Evolutionary conservation across 1,140 invertebrate genomes (phyloP).

Genomic region (Trichogramma pretiosum): DNA sequence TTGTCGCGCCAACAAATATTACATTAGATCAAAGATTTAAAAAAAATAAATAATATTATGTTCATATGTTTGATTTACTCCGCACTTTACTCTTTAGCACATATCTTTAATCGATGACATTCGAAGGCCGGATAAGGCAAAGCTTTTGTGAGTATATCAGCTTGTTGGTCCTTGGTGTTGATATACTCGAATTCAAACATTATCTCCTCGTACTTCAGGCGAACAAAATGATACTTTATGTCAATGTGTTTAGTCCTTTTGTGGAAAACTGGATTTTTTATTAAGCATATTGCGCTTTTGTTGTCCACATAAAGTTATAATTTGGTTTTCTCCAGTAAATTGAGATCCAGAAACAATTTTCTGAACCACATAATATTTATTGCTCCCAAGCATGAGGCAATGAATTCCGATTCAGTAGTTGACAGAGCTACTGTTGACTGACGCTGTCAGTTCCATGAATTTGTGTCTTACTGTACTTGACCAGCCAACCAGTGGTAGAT

Average conservation of each 20-base stretch:
- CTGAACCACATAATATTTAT: neutral
- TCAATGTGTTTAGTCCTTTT: constrained; percentile 30
- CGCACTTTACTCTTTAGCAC: too few relatives aligned
- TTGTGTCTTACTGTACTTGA: constrained; percentile 11
- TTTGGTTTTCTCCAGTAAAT: constrained; percentile 8
- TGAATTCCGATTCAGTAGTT: constrained; percentile 15
- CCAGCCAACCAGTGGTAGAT: constrained; percentile 19
- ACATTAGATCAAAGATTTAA: too few relatives aligned
- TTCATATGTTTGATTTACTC: too few relatives aligned
- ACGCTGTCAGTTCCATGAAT: constrained; percentile 24
- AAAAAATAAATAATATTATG: too few relatives aligned
- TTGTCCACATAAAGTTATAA: constrained; percentile 19
- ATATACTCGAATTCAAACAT: constrained; percentile 20
- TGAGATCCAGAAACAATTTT: constrained; percentile 15
- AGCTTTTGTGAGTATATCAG: constrained; percentile 12
- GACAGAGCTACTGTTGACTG: constrained; percentile 18
- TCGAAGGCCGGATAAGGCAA: too few relatives aligned
- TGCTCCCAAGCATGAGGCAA: constrained; percentile 8
- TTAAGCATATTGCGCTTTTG: constrained; percentile 23
- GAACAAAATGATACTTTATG: constrained; percentile 26
- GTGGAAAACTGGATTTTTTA: constrained; percentile 22
- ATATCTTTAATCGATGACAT: too few relatives aligned
- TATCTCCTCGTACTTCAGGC: constrained; percentile 20
- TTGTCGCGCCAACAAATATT: too few relatives aligned
- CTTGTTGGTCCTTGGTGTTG: constrained; percentile 1